These are phyloP conservation scores for Megalops cyprinoides DNA, from an alignment of 2,797 vertebrate species.

Conservation along the genomic window DNA sequence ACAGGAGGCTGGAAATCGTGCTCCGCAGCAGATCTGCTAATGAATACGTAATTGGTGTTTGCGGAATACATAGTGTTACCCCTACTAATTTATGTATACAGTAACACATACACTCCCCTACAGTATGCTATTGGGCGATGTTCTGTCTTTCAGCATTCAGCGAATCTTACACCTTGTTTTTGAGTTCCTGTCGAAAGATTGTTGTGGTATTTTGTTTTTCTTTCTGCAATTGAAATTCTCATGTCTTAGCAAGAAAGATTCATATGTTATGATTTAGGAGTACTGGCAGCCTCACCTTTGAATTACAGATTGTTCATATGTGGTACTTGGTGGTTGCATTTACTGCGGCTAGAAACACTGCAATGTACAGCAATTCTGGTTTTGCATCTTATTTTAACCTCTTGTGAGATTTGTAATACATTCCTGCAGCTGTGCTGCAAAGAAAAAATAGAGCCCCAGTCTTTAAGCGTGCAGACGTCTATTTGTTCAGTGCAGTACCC, in stretches of 20 bases:
- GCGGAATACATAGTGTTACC: conserved; percentile 54
- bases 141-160: conserved; percentile 27
- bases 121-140: not conserved
- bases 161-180: no score
- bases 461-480: not conserved
- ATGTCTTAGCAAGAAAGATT: no score
- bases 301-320: no score
- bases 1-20: conserved; percentile 62
- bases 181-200: no score
- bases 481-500: conserved; percentile 30
- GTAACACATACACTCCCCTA: conserved; percentile 43
- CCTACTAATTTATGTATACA: conserved; percentile 53
- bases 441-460: not conserved
- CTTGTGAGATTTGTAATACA: not conserved
- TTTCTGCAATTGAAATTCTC: no score
- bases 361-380: not conserved
- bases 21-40: conserved; percentile 52
- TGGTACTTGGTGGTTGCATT: no score
- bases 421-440: not conserved
- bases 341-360: not conserved
- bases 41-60: conserved; percentile 63
- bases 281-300: no score
- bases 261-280: no score
- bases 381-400: not conserved
- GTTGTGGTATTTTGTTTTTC: no score